phyloP scores from a whole-genome alignment of 1,140 invertebrate species.

The Leptoteleia sp. region DNA sequence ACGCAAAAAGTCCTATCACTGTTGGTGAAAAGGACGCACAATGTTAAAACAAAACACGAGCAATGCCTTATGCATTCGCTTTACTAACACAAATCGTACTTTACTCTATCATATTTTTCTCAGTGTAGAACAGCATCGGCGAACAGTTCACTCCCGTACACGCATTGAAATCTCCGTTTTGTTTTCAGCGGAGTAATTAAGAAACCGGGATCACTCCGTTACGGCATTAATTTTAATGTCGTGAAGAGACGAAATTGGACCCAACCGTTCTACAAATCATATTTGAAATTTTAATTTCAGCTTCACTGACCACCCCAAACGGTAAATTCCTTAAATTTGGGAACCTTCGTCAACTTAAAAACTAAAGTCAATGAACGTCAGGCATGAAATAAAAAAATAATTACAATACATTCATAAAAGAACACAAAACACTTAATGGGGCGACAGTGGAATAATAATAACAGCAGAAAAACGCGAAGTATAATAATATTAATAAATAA shows the following conservation, averaged over 20 bases:
- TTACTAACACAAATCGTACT: too few species aligned
- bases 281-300: slow-evolving; percentile 44
- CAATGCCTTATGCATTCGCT: too few species aligned
- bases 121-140: too few species aligned
- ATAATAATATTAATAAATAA: too few species aligned
- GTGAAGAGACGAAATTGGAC: slow-evolving; percentile 27
- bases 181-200: slow-evolving; percentile 38
- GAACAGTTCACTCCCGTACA: slow-evolving; percentile 22
- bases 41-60: too few species aligned
- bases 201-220: slow-evolving; percentile 26
- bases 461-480: too few species aligned
- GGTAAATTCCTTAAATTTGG: slow-evolving; percentile 44
- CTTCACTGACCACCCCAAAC: slow-evolving; percentile 57
- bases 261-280: slow-evolving; percentile 39
- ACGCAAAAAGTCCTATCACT: too few species aligned
- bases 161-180: slow-evolving; percentile 62
- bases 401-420: background rate
- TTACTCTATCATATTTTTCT: too few species aligned
- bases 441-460: too few species aligned
- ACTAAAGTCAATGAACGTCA: slow-evolving; percentile 11
- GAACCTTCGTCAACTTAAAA: background rate
- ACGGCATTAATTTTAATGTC: slow-evolving; percentile 35
- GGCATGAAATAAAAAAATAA: too few species aligned
- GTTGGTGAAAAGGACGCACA: too few species aligned
- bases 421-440: background rate